A percentile compares a stretch with the other conserved stretches of the same genome.
phyloP scores from a whole-genome alignment of 2,888 invertebrate species.

The Apocheima hispidaria region DNA sequence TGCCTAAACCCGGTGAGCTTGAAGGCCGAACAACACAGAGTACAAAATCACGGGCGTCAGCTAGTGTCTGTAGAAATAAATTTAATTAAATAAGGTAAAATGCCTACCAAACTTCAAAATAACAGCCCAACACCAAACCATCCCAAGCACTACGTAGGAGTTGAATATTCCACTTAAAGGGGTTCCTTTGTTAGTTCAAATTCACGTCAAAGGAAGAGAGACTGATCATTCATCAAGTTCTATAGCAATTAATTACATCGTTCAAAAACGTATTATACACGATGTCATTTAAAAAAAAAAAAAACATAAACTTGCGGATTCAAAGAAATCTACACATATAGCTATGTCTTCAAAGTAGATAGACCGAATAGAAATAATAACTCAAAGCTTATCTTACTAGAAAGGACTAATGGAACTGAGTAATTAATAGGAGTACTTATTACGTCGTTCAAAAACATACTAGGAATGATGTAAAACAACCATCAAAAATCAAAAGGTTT shows the following conservation, averaged over 20 bases:
- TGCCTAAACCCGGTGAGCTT: no score
- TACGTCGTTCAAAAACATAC: no score
- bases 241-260: not conserved
- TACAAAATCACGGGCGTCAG: no score
- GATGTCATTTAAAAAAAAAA: no score
- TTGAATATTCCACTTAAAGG: not conserved
- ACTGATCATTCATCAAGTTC: not conserved
- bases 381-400: constrained; percentile 1
- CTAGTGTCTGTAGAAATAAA: no score
- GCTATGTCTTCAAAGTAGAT: not conserved
- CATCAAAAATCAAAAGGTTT: no score
- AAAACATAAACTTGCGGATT: not conserved
- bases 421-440: not conserved
- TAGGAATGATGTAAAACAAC: no score
- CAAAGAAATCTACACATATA: not conserved
- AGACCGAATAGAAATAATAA: constrained; percentile 13
- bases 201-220: not conserved
- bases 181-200: not conserved
- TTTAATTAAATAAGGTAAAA: no score
- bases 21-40: no score
- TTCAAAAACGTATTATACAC: not conserved
- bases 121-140: not conserved
- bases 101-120: no score
- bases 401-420: not conserved
- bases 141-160: not conserved